Evolutionary conservation across 2,113 vertebrate species (phyloP), one percentile per base, ranked within the genome.

Genomic region (Ictidomys tridecemlineatus): DNA sequence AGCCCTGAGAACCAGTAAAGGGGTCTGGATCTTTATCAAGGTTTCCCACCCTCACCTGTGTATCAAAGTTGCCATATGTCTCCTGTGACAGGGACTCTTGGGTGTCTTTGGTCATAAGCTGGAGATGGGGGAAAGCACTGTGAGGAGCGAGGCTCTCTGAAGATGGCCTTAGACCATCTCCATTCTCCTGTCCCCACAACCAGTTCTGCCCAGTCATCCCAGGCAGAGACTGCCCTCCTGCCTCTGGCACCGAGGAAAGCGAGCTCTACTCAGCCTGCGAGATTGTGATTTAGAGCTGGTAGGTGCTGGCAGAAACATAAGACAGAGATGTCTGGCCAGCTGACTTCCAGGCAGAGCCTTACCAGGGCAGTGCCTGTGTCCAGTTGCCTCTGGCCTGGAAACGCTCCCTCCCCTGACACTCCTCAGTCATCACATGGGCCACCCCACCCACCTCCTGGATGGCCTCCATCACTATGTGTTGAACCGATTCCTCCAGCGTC

Each of bases 381-480:
- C 84, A 92, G 51, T 18, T 37, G 20, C 82, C 69, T 93, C 56
- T 83, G 78, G n/a, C 63, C 51, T 39, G 3, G 70, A 86, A 65
- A n/a, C 20, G 53, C 28, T 30, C 86, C 70, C 37, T 80, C 76
- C 82, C 77, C 61, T 9, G 17, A 82, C 14, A 10, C 39, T 48
- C 87, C 48, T 20, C 32, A 8, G 3, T 42, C 18, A 26, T 58
- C 72, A 74, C 56, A 26, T 0, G 37, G 20, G 32, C 32, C 58
- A 30, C n/a, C 26, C 39, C 10, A 53, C 98, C 98, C 98, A 99
- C 99, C 99, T 99, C 99, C 96, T 99, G 99, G 97, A 99, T 99
- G 96, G 99, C 99, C 51, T 99, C 99, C 99, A 99, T 99, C 96
- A 99, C 99, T 37, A 99, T 99, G 1, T 99, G 99, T 97, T 99